A percentile compares a stretch with the other conserved stretches of the same genome.
Conservation (phyloP, 1,140 invertebrate species). For the Trialeurodes vaporariorum region DNA sequence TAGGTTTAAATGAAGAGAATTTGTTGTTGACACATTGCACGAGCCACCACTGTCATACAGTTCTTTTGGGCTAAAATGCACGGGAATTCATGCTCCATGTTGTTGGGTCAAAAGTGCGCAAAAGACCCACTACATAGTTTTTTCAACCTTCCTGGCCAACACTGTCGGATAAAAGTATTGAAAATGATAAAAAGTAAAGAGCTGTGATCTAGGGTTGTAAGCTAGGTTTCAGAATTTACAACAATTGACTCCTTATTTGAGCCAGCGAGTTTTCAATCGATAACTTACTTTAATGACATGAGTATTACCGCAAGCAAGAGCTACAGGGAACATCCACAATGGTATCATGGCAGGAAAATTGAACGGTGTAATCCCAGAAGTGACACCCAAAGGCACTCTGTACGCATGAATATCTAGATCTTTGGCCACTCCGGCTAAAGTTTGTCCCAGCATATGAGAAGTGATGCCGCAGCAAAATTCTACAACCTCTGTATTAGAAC, state of each 20-base stretch:
- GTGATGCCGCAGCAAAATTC: conserved; percentile 93
- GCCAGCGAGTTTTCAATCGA: neutral
- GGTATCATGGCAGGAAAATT: conserved; percentile 99
- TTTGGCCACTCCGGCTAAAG: conserved; percentile 67
- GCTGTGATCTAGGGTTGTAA: neutral
- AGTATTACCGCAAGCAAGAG: conserved; percentile 79
- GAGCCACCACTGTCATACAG: too few species aligned
- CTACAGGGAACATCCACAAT: conserved; percentile 95
- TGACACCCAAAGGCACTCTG: conserved; percentile 77
- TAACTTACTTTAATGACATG: conserved; percentile 47
- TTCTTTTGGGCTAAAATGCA: too few species aligned
- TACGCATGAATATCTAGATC: conserved; percentile 90
- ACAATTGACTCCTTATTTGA: neutral
- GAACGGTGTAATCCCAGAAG: conserved; percentile 82
- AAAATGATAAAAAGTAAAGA: conserved; percentile 2
- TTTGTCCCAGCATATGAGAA: conserved; percentile 82
- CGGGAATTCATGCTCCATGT: too few species aligned
- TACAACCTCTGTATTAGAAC: conserved; percentile 84
- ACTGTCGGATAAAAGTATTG: too few species aligned
- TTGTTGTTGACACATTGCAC: too few species aligned
- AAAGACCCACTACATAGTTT: too few species aligned
- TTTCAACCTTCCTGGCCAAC: too few species aligned
- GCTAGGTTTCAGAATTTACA: neutral
- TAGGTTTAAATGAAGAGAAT: too few species aligned
- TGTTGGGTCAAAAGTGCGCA: too few species aligned